phyloP scores from a whole-genome alignment of 2,113 vertebrate species.

The Apodemus sylvaticus region DNA sequence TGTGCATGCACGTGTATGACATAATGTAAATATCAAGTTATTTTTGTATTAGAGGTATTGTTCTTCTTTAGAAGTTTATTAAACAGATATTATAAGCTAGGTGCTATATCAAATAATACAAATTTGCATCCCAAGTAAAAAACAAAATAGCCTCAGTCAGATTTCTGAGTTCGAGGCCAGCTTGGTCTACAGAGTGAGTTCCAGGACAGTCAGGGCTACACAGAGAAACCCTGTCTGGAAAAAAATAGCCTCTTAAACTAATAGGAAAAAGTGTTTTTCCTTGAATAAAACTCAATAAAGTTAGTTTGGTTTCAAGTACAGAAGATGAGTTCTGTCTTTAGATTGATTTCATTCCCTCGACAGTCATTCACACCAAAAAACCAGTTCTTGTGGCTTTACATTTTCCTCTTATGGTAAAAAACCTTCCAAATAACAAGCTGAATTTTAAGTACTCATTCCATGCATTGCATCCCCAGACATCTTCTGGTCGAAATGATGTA shows the following conservation, averaged over 20 bases:
- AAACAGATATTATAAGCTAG: neutral
- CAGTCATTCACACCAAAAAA: neutral
- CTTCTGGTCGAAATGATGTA: neutral
- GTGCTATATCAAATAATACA: neutral
- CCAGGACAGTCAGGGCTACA: too few relatives aligned
- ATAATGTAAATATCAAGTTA: neutral
- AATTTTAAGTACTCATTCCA: neutral
- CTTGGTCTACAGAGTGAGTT: too few relatives aligned
- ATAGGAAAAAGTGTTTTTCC: neutral
- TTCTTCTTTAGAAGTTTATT: neutral
- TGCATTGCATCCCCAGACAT: neutral
- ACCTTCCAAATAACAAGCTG: neutral
- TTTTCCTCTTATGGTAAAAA: neutral
- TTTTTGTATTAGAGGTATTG: neutral
- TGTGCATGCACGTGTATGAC: neutral
- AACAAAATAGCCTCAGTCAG: too few relatives aligned
- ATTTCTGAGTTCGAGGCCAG: too few relatives aligned
- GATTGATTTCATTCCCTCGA: neutral
- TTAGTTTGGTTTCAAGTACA: neutral
- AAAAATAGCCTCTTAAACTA: neutral
- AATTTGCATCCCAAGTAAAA: neutral
- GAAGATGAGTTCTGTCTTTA: neutral
- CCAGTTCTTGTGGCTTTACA: neutral
- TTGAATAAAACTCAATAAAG: neutral
- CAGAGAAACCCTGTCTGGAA: too few relatives aligned